Evolutionary conservation across 2,888 invertebrate species (phyloP).

Genomic region (Campaea margaritaria): DNA sequence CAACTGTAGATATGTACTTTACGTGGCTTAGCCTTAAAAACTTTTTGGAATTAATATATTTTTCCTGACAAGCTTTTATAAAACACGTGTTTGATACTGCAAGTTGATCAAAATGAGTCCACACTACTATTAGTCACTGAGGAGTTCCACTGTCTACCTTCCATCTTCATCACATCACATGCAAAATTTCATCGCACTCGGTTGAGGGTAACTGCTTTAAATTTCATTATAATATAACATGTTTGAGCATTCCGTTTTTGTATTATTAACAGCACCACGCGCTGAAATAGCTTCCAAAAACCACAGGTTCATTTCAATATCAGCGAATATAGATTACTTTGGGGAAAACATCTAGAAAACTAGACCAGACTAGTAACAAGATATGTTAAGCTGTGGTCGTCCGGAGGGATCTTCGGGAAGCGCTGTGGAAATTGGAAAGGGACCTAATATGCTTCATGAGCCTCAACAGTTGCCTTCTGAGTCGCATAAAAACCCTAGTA

Average conservation of each 20-base stretch:
- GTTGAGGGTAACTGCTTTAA: too few relatives aligned
- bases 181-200: too few relatives aligned
- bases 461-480: constrained; percentile 24
- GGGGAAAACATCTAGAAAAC: constrained; percentile 40
- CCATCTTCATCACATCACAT: too few relatives aligned
- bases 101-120: too few relatives aligned
- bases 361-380: constrained; percentile 38
- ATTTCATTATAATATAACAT: too few relatives aligned
- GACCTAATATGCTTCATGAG: constrained; percentile 46
- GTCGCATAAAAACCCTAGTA: constrained; percentile 4
- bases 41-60: too few relatives aligned
- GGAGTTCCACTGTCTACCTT: too few relatives aligned
- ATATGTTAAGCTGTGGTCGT: constrained; percentile 44
- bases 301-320: constrained; percentile 33
- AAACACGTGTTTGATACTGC: too few relatives aligned
- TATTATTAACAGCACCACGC: neutral
- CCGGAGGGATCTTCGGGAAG: constrained; percentile 39
- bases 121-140: too few relatives aligned
- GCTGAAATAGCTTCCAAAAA: constrained; percentile 6
- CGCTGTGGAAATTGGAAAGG: constrained; percentile 53
- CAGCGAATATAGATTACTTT: constrained; percentile 41
- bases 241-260: neutral
- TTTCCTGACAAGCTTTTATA: too few relatives aligned
- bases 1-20: constrained; percentile 14
- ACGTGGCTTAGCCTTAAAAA: too few relatives aligned